These are phyloP conservation scores for Dendrocopos noguchii DNA, from an alignment of 2,113 vertebrate species.

Conservation along the genomic window DNA sequence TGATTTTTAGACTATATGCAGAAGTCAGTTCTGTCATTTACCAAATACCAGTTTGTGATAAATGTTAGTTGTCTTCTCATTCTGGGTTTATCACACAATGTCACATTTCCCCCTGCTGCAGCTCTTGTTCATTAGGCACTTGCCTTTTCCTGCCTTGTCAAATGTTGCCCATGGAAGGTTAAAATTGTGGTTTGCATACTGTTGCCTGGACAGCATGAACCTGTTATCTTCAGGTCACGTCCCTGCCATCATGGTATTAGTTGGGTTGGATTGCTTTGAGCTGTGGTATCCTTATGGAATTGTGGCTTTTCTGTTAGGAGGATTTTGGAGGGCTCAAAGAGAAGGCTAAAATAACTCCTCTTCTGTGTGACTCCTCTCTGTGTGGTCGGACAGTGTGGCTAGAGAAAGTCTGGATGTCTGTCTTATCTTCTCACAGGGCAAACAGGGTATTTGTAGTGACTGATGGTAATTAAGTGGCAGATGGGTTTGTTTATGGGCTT, in stretches of 20 bases:
- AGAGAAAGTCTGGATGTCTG: not conserved
- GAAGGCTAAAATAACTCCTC: not conserved
- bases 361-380: not conserved
- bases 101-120: not conserved
- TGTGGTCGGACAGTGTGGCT: rapidly evolving
- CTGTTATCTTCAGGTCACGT: not conserved
- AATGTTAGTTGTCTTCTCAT: not conserved
- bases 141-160: not conserved
- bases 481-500: not conserved
- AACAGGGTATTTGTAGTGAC: not conserved
- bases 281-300: not conserved
- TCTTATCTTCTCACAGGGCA: not conserved
- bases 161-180: not conserved
- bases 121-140: not conserved
- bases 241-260: not conserved
- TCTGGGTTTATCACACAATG: not conserved
- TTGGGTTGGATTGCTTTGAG: not conserved
- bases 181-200: not conserved
- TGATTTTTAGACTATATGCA: not conserved
- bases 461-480: not conserved
- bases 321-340: not conserved
- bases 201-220: not conserved
- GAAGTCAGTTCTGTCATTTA: not conserved
- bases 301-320: not conserved
- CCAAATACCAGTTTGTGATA: not conserved